phyloP scores from a whole-genome alignment of 2,113 vertebrate genomes.

The Ginglymostoma cirratum region DNA sequence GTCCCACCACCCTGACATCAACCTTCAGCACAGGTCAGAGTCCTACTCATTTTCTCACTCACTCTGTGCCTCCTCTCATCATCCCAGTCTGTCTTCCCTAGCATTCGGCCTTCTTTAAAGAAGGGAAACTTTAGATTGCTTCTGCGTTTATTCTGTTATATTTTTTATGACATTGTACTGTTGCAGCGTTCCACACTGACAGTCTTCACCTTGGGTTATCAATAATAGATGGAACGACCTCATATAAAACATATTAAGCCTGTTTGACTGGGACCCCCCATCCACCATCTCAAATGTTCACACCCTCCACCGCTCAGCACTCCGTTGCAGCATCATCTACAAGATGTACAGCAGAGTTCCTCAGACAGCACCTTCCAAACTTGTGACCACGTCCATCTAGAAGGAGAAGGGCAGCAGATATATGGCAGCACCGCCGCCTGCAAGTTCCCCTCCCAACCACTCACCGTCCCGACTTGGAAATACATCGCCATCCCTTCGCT shows the following conservation, averaged over 20 bases:
- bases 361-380: neutral
- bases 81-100: neutral
- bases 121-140: neutral
- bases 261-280: neutral
- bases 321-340: neutral
- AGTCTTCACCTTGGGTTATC: neutral
- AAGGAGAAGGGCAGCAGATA: neutral
- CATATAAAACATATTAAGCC: neutral
- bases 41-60: neutral
- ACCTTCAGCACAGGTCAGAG: too few species aligned
- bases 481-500: neutral
- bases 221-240: neutral
- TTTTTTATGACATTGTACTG: too few species aligned
- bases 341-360: neutral
- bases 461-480: neutral
- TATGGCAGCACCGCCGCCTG: neutral
- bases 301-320: neutral
- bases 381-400: neutral
- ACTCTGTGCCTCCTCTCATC: neutral
- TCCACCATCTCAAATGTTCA: neutral
- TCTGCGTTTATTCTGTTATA: too few species aligned
- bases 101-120: neutral
- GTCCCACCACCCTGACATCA: too few species aligned
- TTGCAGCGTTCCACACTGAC: too few species aligned
- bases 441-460: neutral